Conservation (phyloP, 2,113 vertebrate species). For the Cyphomyrus plagiostoma region DNA sequence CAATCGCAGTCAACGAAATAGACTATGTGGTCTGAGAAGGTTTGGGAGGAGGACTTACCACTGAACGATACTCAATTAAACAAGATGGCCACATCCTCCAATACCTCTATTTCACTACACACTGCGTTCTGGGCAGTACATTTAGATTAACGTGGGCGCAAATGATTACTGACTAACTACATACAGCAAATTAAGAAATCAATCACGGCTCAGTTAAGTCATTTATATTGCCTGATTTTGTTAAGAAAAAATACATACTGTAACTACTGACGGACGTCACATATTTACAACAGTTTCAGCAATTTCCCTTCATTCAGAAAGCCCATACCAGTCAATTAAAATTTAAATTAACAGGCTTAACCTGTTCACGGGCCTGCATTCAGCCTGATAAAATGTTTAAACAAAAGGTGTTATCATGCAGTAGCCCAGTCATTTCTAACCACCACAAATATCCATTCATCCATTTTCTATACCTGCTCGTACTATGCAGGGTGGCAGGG, state of each 20-base stretch:
- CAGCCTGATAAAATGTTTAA: neutral
- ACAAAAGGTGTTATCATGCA: neutral
- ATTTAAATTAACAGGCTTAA: neutral
- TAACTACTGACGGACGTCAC: neutral
- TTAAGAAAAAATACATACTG: neutral
- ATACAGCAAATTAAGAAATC: neutral
- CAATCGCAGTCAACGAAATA: neutral
- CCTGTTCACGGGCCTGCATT: neutral
- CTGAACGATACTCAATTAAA: neutral
- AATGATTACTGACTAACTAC: neutral
- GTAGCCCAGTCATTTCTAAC: neutral
- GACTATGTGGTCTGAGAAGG: neutral
- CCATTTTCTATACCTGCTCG: neutral
- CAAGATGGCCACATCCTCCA: neutral
- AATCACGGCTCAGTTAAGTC: neutral
- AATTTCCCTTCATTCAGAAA: neutral
- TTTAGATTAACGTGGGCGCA: neutral
- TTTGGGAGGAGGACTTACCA: neutral
- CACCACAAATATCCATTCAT: neutral
- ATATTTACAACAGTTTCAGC: neutral
- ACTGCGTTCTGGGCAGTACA: neutral
- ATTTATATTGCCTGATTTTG: constrained; percentile 4
- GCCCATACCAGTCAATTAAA: neutral
- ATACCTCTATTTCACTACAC: neutral
- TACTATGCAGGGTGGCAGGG: neutral